Evolutionary conservation across 2,888 invertebrate species (phyloP).

Genomic region (Neocrepidodera transversa): DNA sequence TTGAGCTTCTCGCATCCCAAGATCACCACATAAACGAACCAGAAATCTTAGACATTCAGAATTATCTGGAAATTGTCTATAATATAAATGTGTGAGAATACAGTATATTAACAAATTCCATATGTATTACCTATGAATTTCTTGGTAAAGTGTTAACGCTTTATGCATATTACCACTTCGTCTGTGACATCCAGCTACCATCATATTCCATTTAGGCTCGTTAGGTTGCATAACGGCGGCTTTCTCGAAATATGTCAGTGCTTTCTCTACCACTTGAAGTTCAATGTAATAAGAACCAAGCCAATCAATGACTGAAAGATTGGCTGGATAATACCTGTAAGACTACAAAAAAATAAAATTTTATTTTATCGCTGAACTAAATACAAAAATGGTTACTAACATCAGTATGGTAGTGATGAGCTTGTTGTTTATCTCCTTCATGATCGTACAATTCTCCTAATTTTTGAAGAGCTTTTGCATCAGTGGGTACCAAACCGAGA

Average conservation of each 20-base stretch:
- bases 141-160: constrained; percentile 83
- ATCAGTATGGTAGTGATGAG: constrained; percentile 82
- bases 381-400: no score
- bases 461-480: constrained; percentile 87
- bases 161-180: constrained; percentile 73
- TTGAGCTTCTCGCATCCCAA: constrained; percentile 89
- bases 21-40: constrained; percentile 86
- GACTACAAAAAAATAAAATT: constrained; percentile 61
- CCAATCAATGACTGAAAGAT: constrained; percentile 83
- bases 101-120: no score
- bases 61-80: constrained; percentile 87
- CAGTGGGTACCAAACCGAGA: constrained; percentile 83
- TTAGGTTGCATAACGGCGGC: constrained; percentile 79
- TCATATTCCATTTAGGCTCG: constrained; percentile 83
- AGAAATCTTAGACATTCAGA: constrained; percentile 90
- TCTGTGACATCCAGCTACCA: constrained; percentile 85
- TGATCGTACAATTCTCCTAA: constrained; percentile 90
- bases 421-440: constrained; percentile 90
- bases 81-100: neutral
- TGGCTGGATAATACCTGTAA: constrained; percentile 74
- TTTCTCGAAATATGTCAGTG: constrained; percentile 81
- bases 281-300: constrained; percentile 89
- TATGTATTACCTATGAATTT: constrained; percentile 71
- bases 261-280: constrained; percentile 87
- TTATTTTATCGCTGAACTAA: no score